Conservation (phyloP, 1,140 invertebrate genomes). For the Ostrea denselamellosa region DNA sequence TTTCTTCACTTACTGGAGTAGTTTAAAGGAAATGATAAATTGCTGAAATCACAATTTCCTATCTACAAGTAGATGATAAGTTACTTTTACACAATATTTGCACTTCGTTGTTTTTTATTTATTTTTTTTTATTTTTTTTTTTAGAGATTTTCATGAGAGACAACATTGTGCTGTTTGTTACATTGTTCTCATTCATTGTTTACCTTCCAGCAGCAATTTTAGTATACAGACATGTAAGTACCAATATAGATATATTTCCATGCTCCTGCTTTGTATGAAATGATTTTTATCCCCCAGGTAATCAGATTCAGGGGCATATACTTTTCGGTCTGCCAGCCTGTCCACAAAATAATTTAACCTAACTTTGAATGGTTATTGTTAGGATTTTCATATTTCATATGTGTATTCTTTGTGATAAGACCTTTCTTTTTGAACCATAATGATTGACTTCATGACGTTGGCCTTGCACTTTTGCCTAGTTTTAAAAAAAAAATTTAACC, state of each 20-base stretch:
- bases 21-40: no score
- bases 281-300: background rate
- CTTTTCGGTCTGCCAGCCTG: background rate
- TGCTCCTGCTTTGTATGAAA: background rate
- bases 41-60: no score
- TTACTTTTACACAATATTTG: background rate
- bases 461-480: background rate
- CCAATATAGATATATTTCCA: background rate
- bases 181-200: background rate
- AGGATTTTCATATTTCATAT: no score
- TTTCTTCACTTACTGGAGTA: background rate
- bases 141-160: background rate
- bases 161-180: slow-evolving; percentile 18
- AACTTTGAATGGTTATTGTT: background rate
- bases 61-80: background rate
- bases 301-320: background rate
- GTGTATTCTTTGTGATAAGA: no score
- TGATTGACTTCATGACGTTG: background rate
- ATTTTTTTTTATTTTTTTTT: background rate
- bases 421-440: background rate
- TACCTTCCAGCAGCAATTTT: background rate
- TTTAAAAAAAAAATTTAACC: background rate
- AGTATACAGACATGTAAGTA: background rate
- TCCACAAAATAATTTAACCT: background rate
- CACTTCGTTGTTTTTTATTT: background rate